Conservation (phyloP, 2,888 invertebrate genomes). For the Cyaniris semiargus region DNA sequence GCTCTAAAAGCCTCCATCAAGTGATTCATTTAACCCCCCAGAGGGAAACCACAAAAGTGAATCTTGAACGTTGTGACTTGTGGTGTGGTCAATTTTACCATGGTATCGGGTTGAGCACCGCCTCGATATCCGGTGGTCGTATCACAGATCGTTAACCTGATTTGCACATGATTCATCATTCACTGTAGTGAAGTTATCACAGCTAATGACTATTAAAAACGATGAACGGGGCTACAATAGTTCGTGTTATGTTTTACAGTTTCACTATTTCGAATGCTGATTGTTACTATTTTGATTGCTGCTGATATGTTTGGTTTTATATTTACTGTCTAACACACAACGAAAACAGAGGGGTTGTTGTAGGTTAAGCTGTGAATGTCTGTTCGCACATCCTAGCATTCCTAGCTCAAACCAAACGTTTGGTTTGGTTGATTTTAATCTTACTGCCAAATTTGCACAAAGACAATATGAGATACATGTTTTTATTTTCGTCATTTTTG, state of each 20-base stretch:
- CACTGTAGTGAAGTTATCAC: constrained; percentile 4
- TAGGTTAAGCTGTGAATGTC: too few species aligned
- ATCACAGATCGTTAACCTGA: constrained; percentile 74
- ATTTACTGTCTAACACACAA: too few species aligned
- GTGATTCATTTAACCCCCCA: neutral
- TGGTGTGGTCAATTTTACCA: constrained; percentile 4
- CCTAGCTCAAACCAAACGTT: too few species aligned
- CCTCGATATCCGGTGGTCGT: neutral
- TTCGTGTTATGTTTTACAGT: constrained; percentile 2
- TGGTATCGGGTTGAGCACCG: constrained; percentile 2
- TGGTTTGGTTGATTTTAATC: too few species aligned
- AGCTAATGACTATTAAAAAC: constrained; percentile 18
- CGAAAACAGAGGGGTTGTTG: too few species aligned
- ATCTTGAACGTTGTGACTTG: neutral
- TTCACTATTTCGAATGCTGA: neutral
- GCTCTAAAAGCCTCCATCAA: neutral
- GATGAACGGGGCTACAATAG: constrained; percentile 5
- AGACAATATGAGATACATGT: too few species aligned
- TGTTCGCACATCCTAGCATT: too few species aligned
- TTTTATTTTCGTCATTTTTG: too few species aligned
- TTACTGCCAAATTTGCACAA: too few species aligned
- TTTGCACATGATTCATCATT: constrained; percentile 61
- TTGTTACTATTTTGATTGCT: neutral
- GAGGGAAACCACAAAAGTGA: constrained; percentile 1
- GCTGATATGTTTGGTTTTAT: too few species aligned